phyloP scores from a whole-genome alignment of 2,113 vertebrate genomes.

The Gobio gobio region DNA sequence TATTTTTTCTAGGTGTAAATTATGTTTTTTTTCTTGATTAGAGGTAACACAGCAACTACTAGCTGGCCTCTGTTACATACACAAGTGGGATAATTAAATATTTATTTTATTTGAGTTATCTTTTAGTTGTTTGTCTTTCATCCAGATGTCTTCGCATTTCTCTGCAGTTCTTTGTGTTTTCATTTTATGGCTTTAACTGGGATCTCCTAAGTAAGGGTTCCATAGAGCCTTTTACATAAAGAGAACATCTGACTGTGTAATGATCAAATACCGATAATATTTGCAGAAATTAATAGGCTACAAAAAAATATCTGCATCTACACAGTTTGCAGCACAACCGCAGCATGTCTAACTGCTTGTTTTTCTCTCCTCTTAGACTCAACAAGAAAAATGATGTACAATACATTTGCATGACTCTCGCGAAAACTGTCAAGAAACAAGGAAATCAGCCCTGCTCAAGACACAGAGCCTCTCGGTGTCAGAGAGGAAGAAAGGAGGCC shows the following conservation, averaged over 20 bases:
- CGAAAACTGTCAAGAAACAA: constrained; percentile 73
- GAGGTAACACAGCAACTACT: background rate
- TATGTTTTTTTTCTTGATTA: background rate
- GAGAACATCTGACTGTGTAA: background rate
- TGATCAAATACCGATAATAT: background rate
- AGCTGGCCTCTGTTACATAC: background rate
- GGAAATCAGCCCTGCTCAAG: constrained; percentile 66
- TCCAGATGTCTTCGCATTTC: background rate
- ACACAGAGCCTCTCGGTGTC: constrained; percentile 58
- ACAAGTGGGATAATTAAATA: background rate
- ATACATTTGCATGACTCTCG: constrained; percentile 64
- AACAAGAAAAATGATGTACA: constrained; percentile 51
- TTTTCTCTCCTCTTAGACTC: constrained; percentile 28
- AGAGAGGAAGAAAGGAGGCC: constrained; percentile 48
- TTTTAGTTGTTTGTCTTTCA: background rate
- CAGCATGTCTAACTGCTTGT: constrained; percentile 14
- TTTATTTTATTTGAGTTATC: background rate
- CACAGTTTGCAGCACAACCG: background rate
- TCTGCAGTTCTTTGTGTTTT: background rate
- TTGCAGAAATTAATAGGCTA: constrained; percentile 16
- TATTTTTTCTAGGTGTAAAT: background rate
- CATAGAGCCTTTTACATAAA: background rate
- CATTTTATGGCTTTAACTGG: background rate
- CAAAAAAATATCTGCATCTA: background rate
- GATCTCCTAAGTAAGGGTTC: background rate